These are phyloP conservation scores for Larimichthys polyactis DNA, from an alignment of 2,113 vertebrate species.

Conservation along the genomic window DNA sequence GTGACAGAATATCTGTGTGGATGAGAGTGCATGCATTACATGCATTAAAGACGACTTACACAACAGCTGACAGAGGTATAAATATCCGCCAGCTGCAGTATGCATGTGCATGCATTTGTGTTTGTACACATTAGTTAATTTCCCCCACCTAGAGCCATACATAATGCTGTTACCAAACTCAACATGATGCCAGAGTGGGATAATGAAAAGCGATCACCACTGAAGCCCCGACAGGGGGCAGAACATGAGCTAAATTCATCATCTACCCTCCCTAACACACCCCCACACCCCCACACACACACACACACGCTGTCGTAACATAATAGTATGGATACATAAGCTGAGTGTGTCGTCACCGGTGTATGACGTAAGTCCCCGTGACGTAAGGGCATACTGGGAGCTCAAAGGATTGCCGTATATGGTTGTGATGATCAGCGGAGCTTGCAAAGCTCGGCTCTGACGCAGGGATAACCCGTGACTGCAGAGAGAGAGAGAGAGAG, in stretches of 20 bases:
- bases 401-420: constrained; percentile 79
- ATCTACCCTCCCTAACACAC: neutral
- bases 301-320: constrained; percentile 20
- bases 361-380: constrained; percentile 59
- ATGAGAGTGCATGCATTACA: neutral
- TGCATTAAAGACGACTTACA: neutral
- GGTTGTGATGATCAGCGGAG: constrained; percentile 63
- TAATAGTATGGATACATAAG: constrained; percentile 61
- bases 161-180: constrained; percentile 71
- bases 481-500: constrained; percentile 35
- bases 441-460: constrained; percentile 60
- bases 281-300: neutral
- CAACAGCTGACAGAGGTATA: constrained; percentile 19
- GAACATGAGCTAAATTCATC: constrained; percentile 38
- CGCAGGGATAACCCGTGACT: constrained; percentile 73
- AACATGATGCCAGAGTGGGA: constrained; percentile 36
- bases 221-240: constrained; percentile 39
- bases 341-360: constrained; percentile 71
- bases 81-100: constrained; percentile 13
- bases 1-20: neutral
- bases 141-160: constrained; percentile 55
- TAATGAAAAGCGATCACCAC: constrained; percentile 50
- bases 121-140: constrained; percentile 37
- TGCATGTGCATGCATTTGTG: constrained; percentile 20
- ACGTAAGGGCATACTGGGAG: constrained; percentile 59